These are phyloP conservation scores for Perccottus glenii DNA, from an alignment of 2,113 vertebrate genomes.

Conservation along the genomic window DNA sequence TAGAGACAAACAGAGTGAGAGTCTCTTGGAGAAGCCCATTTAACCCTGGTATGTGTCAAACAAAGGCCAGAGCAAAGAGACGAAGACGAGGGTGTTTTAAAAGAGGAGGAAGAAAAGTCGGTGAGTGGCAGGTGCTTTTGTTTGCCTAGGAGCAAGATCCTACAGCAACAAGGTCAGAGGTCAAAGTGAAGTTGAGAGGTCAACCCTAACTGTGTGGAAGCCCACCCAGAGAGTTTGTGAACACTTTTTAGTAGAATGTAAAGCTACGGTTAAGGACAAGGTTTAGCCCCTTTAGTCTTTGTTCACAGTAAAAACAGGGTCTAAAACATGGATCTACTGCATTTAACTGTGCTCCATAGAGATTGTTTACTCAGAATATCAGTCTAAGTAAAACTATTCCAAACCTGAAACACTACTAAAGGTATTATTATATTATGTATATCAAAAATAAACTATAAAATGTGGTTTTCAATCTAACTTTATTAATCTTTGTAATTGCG, in stretches of 20 bases:
- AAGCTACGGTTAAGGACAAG: not conserved
- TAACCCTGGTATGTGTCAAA: slow-evolving; percentile 47
- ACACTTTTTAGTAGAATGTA: not conserved
- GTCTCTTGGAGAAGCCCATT: slow-evolving; percentile 19
- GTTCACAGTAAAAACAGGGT: too few species aligned
- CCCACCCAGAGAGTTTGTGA: slow-evolving; percentile 50
- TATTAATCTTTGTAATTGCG: too few species aligned
- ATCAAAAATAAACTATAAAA: too few species aligned
- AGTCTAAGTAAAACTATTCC: too few species aligned
- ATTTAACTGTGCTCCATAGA: too few species aligned
- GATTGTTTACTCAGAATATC: too few species aligned
- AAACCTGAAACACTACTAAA: too few species aligned
- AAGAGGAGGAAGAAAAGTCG: slow-evolving; percentile 29
- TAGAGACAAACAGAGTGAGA: not conserved
- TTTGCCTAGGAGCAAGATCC: slow-evolving; percentile 40
- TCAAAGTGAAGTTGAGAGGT: slow-evolving; percentile 74
- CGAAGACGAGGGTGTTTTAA: slow-evolving; percentile 14
- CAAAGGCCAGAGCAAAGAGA: slow-evolving; percentile 30
- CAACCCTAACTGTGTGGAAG: slow-evolving; percentile 41
- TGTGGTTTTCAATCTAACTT: too few species aligned
- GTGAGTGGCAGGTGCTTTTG: slow-evolving; percentile 65
- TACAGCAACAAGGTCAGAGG: slow-evolving; percentile 60
- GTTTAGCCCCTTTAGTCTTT: too few species aligned
- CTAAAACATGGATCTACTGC: too few species aligned
- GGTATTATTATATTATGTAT: too few species aligned